Percentiles rank a stretch among this genome's conserved stretches.
Evolutionary conservation across 1,140 invertebrate genomes (phyloP).

Genomic region (Pseudachorutes palmiensis): DNA sequence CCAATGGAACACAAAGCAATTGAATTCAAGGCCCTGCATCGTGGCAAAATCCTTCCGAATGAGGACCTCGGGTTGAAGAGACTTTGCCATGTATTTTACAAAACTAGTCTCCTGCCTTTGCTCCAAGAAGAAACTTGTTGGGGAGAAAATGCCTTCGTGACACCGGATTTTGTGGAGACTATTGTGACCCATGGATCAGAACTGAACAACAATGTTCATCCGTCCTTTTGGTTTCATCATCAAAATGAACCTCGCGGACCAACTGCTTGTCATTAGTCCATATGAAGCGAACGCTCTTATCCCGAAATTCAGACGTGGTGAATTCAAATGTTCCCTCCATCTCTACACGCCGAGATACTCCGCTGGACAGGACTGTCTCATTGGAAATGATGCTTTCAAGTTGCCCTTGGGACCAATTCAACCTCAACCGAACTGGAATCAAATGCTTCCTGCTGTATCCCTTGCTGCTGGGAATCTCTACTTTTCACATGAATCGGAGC

Average conservation of each 20-base stretch:
- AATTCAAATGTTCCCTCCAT: background rate
- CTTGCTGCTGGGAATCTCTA: no score
- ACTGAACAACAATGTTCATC: no score
- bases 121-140: conserved; percentile 20
- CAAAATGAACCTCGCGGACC: no score
- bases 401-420: no score
- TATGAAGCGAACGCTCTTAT: conserved; percentile 26
- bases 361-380: no score
- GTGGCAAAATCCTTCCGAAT: no score
- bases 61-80: no score
- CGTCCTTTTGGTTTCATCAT: no score
- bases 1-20: conserved; percentile 1
- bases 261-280: conserved; percentile 24
- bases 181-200: background rate
- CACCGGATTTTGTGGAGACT: conserved; percentile 18
- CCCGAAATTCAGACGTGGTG: background rate
- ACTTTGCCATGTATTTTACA: conserved; percentile 3
- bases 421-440: no score
- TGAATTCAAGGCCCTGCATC: conserved; percentile 10
- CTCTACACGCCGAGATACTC: conserved; percentile 18
- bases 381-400: no score
- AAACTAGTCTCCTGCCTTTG: conserved; percentile 9
- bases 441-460: no score
- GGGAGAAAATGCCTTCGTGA: conserved; percentile 9
- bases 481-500: no score